Base-by-base conservation (phyloP, 2,113 vertebrate genomes). In the Dunckerocampus dactyliophorus region DNA sequence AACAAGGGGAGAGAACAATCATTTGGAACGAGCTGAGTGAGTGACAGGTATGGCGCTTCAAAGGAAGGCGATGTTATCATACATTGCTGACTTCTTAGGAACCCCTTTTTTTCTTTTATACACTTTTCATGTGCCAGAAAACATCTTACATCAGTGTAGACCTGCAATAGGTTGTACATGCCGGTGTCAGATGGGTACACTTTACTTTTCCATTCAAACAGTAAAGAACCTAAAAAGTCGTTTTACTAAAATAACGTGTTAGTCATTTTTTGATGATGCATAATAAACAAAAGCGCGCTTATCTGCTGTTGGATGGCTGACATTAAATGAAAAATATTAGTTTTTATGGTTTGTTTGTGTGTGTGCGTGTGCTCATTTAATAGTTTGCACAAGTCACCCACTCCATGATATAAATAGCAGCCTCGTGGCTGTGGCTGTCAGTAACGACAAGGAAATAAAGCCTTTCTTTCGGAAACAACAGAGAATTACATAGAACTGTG, bases 401-500 rank as follows among this genome's bases (percentile, higher is more conserved):
- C 87, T 83, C 81, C 67, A 72, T 83, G 86, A 85, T 86, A 88
- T 87, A 90, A 91, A 92, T 90, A 90, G 86, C 86, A 85, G 79
- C 76, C 79, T 83, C 78, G 82, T 85, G 85, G 69, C 85, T 83
- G 82, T 81, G 81, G 69, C 85, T 90, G 88, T 87, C 86, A 88
- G 80, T 73, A 59, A 56, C 79, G 71, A 86, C 77, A 80, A 88
- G 75, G 81, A 87, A 82, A 87, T 84, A 85, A n/a, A n/a, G n/a
- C n/a, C n/a, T n/a, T 80, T 67, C 66, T 79, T 72, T 68, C 59
- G 82, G 81, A 84, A 83, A 87, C 78, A 84, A 82, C 81, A 75
- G 73, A 70, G 21, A 39, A 50, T 63, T 68, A 66, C 69, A 71
- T 55, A 72, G 43, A 53, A 31, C 3, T 53, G 6, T 53, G 51